These are phyloP conservation scores for Machimus rusticus DNA, from an alignment of 2,888 invertebrate genomes.

Conservation along the genomic window DNA sequence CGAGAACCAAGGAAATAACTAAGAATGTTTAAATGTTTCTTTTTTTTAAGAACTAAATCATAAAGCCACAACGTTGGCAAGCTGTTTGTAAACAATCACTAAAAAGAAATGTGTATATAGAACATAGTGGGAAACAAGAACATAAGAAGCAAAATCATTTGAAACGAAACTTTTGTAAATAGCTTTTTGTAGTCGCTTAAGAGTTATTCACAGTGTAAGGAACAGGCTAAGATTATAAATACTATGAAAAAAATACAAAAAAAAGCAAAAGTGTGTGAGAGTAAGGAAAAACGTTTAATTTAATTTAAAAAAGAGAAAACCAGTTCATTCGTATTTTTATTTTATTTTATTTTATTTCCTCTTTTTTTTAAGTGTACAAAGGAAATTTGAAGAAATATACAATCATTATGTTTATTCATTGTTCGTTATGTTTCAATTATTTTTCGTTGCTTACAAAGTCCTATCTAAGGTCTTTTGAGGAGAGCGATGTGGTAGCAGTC, in stretches of 20 bases:
- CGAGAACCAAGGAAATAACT: not conserved
- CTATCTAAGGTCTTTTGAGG: not conserved
- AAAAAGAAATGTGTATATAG: not conserved
- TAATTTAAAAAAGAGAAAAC: not conserved
- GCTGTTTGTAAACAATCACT: not conserved
- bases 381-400: slow-evolving; percentile 17
- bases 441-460: not conserved
- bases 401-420: slow-evolving; percentile 21
- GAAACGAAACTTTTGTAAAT: slow-evolving; percentile 13
- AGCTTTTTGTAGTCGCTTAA: slow-evolving; percentile 28
- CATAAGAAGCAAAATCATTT: not conserved
- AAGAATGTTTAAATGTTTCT: not conserved
- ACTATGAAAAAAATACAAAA: not conserved
- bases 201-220: slow-evolving; percentile 25
- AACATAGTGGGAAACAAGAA: not conserved
- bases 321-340: slow-evolving; percentile 11
- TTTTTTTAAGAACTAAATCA: not conserved
- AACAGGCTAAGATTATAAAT: slow-evolving; percentile 13
- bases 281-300: slow-evolving; percentile 16
- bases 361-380: slow-evolving; percentile 10
- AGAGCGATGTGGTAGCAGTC: not conserved
- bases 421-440: not conserved
- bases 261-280: not conserved
- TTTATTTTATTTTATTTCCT: not conserved
- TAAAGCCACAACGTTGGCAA: not conserved